Base-by-base conservation (phyloP, 2,888 invertebrate species). In the Sphaerolaimus hirsutus region DNA sequence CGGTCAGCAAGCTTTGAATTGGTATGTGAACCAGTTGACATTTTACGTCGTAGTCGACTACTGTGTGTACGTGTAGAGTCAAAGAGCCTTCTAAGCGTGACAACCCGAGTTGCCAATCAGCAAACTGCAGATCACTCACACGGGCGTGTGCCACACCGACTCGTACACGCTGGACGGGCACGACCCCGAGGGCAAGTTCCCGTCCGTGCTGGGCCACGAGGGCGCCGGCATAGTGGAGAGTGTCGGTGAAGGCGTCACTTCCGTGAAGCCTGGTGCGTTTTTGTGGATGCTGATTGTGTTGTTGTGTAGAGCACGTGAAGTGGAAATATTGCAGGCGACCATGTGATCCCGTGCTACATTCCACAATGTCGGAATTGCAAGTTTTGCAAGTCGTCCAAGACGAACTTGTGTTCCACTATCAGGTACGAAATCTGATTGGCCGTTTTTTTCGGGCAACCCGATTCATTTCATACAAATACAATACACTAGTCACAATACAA, bases 331-430 rank as follows among this genome's bases (percentile, higher is more conserved):
- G 17, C 55, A 76, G 78, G 79, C 46, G 93, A 97, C 66, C 84
- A 87, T 68, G 97, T 99, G n/a, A 75, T 97, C 51, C 91, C 93
- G 0, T 67, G 89, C 25, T 97, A 93, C 62, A 77, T 87, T 49
- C 93, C 97, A 0, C 91, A 99, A 68, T 99, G 97, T 66, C 74
- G 78, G 26, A 78, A 83, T 22, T 99, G 97, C 69, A 86, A 91
- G 65, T 97, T 84, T 66, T 99, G 97, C 67, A 75, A 78, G 51
- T 86, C 78, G 49, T 76, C 80, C 0, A 93, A 93, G 67, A 97
- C 97, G 0, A 99, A 99, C 70, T 70, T 99, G 14, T 99, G 97
- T 63, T 78, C 81, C 59, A 89, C 83, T 66, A 83, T 97, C 47
- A 75, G 87, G 44, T 55, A 80, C 25, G 41, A 26, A 17, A 40